Percentiles rank a stretch among this genome's conserved stretches.
Conservation (phyloP, 2,888 invertebrate genomes). For the Opisthograptis luteolata region DNA sequence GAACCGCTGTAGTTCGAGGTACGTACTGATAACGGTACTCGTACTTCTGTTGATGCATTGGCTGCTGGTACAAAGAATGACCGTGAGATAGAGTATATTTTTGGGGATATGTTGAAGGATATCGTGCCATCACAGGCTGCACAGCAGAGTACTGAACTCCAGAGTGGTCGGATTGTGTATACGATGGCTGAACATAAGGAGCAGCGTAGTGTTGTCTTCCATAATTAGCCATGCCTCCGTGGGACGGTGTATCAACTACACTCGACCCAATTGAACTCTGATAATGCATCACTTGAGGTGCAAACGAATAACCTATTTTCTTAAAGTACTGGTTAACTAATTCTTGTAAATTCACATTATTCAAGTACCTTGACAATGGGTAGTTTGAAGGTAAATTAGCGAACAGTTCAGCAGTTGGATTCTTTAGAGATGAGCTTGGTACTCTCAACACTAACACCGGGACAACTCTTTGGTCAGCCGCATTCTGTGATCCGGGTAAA, state of each 20-base stretch:
- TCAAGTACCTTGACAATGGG: constrained; percentile 80
- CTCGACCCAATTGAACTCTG: constrained; percentile 49
- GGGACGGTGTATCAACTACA: constrained; percentile 40
- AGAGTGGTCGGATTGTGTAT: constrained; percentile 72
- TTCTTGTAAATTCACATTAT: constrained; percentile 82
- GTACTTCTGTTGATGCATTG: constrained; percentile 60
- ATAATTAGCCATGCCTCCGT: constrained; percentile 43
- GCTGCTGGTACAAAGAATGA: constrained; percentile 62
- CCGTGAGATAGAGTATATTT: constrained; percentile 59
- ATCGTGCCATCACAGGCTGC: constrained; percentile 78
- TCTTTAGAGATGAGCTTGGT: constrained; percentile 82
- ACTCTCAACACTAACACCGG: constrained; percentile 85
- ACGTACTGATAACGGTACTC: constrained; percentile 68
- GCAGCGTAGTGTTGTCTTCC: constrained; percentile 68
- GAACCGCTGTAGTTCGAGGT: constrained; percentile 51
- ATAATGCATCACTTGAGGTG: constrained; percentile 70
- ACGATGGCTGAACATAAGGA: constrained; percentile 70
- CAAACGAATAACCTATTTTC: constrained; percentile 70
- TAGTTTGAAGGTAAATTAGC: constrained; percentile 83
- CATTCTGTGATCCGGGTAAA: constrained; percentile 57
- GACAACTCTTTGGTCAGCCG: constrained; percentile 71
- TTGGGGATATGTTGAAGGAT: constrained; percentile 64
- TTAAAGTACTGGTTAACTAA: constrained; percentile 81
- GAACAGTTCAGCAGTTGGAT: constrained; percentile 80
- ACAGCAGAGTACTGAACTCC: constrained; percentile 79